These are phyloP conservation scores for Calosoma granatense DNA, from an alignment of 1,140 invertebrate species.

Conservation along the genomic window DNA sequence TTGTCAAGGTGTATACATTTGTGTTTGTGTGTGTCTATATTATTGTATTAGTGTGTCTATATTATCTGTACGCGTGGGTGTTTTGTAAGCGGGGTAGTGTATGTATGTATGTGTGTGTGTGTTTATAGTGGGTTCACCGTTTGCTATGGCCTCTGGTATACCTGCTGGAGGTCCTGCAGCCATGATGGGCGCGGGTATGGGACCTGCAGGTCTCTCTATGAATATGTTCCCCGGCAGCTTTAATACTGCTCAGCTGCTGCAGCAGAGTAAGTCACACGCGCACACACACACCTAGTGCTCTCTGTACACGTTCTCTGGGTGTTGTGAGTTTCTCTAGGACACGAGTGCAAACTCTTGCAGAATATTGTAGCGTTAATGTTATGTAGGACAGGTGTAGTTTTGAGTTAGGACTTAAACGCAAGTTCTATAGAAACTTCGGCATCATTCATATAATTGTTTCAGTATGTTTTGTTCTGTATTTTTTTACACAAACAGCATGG, in stretches of 20 bases:
- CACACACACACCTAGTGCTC: no score
- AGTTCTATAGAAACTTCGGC: no score
- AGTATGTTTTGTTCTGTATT: no score
- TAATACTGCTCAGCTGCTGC: slow-evolving; percentile 61
- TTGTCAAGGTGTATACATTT: no score
- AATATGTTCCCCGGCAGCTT: slow-evolving; percentile 33
- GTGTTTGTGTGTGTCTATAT: neutral
- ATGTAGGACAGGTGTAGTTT: no score
- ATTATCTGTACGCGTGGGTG: neutral
- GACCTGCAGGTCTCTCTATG: slow-evolving; percentile 16
- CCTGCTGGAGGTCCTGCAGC: slow-evolving; percentile 24
- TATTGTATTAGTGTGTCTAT: slow-evolving; percentile 12
- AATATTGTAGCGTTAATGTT: neutral
- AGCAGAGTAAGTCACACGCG: slow-evolving; percentile 59
- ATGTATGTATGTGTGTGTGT: neutral
- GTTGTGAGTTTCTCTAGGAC: no score
- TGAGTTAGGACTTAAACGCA: no score
- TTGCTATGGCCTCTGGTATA: slow-evolving; percentile 26
- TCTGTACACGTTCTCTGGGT: no score
- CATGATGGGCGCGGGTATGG: slow-evolving; percentile 18
- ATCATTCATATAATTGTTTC: no score
- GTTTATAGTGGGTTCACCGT: slow-evolving; percentile 28
- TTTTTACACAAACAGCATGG: no score
- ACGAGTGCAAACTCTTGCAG: no score
- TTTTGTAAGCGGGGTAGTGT: neutral